Base-by-base conservation (phyloP, 2,888 invertebrate genomes). In the Stenchaetothrips biformis region DNA sequence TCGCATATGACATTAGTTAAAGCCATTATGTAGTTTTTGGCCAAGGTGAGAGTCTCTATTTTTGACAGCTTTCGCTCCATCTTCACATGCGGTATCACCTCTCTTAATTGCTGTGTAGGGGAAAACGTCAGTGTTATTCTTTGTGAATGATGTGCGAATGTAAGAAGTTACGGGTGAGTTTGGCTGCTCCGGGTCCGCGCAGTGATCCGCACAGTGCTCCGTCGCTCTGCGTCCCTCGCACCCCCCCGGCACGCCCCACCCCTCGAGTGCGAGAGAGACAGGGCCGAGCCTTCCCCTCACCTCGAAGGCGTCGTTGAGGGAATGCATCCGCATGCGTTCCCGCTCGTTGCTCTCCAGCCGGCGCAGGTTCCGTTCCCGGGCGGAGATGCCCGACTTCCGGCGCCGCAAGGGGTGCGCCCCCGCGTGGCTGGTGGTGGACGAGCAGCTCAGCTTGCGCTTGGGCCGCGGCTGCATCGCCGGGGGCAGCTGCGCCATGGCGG, bases 261-360 rank as follows among this genome's bases (percentile, higher is more conserved):
- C 27, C 13, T 1, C 25, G 47, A 37, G 6, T 25, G 37, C 49
- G 9, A 79, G 25, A 18, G 9, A 79, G 25, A 18, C 21, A 11
- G 2, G 16, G 53, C 1, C 53, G 53, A 2, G 53, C 53, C 53
- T 67, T 6, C 7, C 67, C 83, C 87, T 86, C 87, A 93, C 95
- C 90, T 95, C 94, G 87, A 96, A 96, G 21, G 96, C 96, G 85
- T 95, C 94, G 86, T 96, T 96, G 81, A 96, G 90, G 80, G 94
- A 94, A 87, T 96, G 96, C 96, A 96, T 96, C 84, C 96, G 89
- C 93, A 95, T 94, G 81, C 96, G 89, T 87, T 96, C 96, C 80
- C 96, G 89, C 86, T 96, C 96, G 87, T 96, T 96, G 87, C 95
- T 95, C 88, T 96, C 96, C 80, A 96, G 89, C 81, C 96, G 90